Conservation (phyloP, 2,797 vertebrate genomes). For the Allobates femoralis region DNA sequence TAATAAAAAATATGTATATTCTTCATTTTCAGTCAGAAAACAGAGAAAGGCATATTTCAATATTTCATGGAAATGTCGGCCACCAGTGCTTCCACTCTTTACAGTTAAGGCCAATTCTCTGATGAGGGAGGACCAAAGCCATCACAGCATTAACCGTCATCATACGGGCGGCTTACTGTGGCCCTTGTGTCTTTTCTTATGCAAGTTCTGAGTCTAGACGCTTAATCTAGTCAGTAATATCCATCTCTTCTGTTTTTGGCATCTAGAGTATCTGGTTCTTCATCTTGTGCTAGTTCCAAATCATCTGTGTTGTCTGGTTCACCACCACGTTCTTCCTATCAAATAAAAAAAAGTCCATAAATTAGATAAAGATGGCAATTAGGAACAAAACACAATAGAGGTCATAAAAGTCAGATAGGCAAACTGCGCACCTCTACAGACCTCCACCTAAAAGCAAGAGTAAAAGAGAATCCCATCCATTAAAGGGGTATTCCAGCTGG, state of each 20-base stretch:
- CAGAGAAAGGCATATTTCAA: background rate
- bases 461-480: too few relatives aligned
- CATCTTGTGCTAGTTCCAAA: conserved; percentile 64
- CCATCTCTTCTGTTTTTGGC: conserved; percentile 64
- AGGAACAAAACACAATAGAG: background rate
- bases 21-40: conserved; percentile 41
- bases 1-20: conserved; percentile 44
- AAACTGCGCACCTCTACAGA: too few relatives aligned
- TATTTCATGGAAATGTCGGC: background rate
- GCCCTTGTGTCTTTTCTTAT: background rate
- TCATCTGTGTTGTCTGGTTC: conserved; percentile 68
- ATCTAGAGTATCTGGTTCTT: conserved; percentile 35
- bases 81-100: background rate
- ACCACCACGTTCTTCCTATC: conserved; percentile 70
- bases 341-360: background rate
- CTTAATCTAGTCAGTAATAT: conserved; percentile 65
- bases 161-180: background rate
- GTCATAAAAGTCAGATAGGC: too few relatives aligned
- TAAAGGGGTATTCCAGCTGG: too few relatives aligned
- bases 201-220: background rate
- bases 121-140: background rate
- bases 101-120: background rate
- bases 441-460: too few relatives aligned
- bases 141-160: background rate
- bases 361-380: background rate